phyloP scores from a whole-genome alignment of 2,797 vertebrate species.

The Onychomys torridus region DNA sequence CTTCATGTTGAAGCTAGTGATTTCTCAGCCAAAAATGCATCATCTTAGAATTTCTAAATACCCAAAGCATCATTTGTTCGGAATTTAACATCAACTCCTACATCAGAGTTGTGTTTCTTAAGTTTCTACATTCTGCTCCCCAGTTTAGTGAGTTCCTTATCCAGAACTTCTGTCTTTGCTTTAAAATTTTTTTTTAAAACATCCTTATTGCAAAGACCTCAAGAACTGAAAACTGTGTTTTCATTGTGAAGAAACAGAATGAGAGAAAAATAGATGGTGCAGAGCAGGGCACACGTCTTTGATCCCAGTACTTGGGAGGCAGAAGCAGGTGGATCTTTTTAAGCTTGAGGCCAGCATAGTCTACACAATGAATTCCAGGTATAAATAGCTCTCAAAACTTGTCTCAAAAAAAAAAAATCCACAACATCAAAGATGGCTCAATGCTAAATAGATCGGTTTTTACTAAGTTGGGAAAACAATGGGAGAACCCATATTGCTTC shows the following conservation, averaged over 20 bases:
- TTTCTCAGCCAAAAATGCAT: constrained; percentile 65
- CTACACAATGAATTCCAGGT: background rate
- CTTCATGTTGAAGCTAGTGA: constrained; percentile 46
- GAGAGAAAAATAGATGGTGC: background rate
- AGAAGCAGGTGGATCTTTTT: background rate
- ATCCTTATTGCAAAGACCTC: constrained; percentile 62
- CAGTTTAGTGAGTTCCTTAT: constrained; percentile 3
- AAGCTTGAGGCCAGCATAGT: background rate
- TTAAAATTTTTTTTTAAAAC: background rate
- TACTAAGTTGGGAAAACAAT: background rate
- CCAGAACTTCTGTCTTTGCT: constrained; percentile 72
- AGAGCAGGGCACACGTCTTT: background rate
- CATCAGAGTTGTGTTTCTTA: constrained; percentile 59
- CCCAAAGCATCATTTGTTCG: constrained; percentile 13
- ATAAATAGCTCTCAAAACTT: background rate
- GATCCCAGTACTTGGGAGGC: background rate
- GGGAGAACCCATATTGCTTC: constrained; percentile 26
- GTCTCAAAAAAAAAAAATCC: background rate
- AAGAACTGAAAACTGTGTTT: constrained; percentile 30
- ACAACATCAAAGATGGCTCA: background rate
- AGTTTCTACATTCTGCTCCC: constrained; percentile 48
- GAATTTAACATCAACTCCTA: constrained; percentile 40
- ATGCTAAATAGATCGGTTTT: constrained; percentile 1
- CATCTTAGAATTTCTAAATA: constrained; percentile 35
- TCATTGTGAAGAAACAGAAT: constrained; percentile 35